Evolutionary conservation across 1,140 invertebrate species (phyloP).

Genomic region (Leguminivora glycinivorella): DNA sequence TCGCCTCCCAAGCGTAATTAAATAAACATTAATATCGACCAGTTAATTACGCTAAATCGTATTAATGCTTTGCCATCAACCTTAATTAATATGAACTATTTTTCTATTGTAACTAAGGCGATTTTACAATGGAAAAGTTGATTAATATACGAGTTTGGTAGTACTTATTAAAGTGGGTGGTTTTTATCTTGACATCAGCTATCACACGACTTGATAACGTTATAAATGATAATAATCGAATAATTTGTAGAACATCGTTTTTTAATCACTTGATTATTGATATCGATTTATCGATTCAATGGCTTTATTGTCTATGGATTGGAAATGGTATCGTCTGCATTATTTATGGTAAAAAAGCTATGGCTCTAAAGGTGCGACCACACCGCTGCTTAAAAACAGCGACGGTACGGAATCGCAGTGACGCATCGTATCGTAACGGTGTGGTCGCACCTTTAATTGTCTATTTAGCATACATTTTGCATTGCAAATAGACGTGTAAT

Average conservation of each 20-base stretch:
- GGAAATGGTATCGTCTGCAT: too few relatives aligned
- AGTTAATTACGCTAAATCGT: not conserved
- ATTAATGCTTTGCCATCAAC: not conserved
- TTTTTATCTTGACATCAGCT: slow-evolving; percentile 27
- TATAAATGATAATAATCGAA: slow-evolving; percentile 16
- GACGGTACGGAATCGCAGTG: too few relatives aligned
- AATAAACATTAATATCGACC: not conserved
- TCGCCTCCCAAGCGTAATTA: not conserved
- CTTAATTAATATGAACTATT: not conserved
- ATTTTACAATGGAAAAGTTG: not conserved
- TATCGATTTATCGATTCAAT: not conserved
- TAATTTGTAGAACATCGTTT: not conserved
- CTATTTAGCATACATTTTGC: too few relatives aligned
- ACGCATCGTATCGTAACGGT: too few relatives aligned
- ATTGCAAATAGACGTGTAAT: too few relatives aligned
- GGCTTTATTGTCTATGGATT: not conserved
- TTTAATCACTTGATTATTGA: not conserved
- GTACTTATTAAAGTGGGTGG: not conserved
- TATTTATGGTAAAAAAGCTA: too few relatives aligned
- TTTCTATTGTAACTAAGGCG: not conserved
- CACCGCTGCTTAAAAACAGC: too few relatives aligned
- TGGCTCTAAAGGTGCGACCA: too few relatives aligned
- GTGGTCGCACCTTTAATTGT: too few relatives aligned
- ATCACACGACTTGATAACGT: slow-evolving; percentile 18
- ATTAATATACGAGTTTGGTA: not conserved